These are phyloP conservation scores for Lepidocolaptes lacrymiger DNA, from an alignment of 2,797 vertebrate species.

Conservation along the genomic window DNA sequence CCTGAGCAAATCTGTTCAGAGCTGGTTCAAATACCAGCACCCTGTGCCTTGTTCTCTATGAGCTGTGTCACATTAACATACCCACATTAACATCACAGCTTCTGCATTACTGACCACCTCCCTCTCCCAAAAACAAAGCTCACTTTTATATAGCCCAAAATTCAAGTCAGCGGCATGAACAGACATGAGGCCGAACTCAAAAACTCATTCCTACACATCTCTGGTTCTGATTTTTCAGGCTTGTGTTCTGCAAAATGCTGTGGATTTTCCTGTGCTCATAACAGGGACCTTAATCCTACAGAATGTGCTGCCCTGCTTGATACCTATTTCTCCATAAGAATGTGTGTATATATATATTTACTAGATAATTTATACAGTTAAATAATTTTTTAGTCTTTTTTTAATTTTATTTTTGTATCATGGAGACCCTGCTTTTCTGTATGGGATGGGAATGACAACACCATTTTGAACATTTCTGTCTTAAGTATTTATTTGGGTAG, in stretches of 20 bases:
- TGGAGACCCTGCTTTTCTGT: not conserved
- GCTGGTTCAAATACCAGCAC: not conserved
- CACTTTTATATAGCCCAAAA: not conserved
- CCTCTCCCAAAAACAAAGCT: not conserved
- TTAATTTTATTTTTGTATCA: not conserved
- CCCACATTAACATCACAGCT: not conserved
- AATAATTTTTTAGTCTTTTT: not conserved
- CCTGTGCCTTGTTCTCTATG: not conserved
- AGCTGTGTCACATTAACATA: not conserved
- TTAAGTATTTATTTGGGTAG: not conserved
- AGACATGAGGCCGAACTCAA: not conserved
- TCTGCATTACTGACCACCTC: not conserved
- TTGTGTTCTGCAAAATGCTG: not conserved
- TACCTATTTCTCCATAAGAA: not conserved
- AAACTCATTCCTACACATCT: not conserved
- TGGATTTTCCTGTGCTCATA: not conserved
- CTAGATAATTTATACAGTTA: not conserved
- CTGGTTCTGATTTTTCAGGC: not conserved
- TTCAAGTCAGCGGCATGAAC: not conserved
- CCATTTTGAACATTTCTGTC: not conserved
- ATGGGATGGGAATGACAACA: not conserved
- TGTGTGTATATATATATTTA: not conserved
- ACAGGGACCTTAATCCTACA: not conserved
- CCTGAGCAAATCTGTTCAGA: not conserved
- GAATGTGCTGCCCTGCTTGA: not conserved